Evolutionary conservation across 1,140 invertebrate genomes (phyloP).

Genomic region (Drosophila jambulina): DNA sequence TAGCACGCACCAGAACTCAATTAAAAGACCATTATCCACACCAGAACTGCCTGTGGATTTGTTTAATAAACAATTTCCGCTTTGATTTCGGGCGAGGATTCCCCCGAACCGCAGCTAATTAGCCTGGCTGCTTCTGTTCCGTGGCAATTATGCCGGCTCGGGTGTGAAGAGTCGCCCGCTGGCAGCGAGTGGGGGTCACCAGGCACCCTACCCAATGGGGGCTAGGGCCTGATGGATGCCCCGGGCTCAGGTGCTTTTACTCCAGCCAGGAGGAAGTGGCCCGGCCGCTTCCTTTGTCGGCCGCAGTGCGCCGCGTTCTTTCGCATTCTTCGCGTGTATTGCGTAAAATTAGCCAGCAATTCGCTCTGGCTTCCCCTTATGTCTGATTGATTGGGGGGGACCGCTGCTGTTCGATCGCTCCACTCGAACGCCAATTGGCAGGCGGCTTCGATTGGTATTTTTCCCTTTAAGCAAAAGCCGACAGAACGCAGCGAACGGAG

Average conservation of each 20-base stretch:
- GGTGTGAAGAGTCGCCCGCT: conserved; percentile 68
- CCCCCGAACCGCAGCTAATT: conserved; percentile 44
- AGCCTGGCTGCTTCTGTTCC: conserved; percentile 28
- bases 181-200: conserved; percentile 20
- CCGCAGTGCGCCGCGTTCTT: conserved; percentile 43
- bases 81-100: conserved; percentile 56
- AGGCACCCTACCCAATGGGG: background rate
- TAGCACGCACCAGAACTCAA: conserved; percentile 64
- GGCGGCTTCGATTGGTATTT: conserved; percentile 55
- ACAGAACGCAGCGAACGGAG: conserved; percentile 40
- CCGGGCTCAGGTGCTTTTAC: conserved; percentile 43
- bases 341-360: conserved; percentile 68
- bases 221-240: conserved; percentile 27
- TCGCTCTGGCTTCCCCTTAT: conserved; percentile 57
- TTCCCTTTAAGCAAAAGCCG: conserved; percentile 62
- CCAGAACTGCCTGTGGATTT: conserved; percentile 56
- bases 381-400: conserved; percentile 61
- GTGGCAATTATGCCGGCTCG: conserved; percentile 58
- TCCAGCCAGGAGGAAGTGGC: conserved; percentile 52
- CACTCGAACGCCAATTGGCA: conserved; percentile 35
- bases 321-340: conserved; percentile 60
- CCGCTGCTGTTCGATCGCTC: conserved; percentile 50
- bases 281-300: conserved; percentile 59
- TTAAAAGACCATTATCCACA: conserved; percentile 73
- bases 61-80: conserved; percentile 80